Evolutionary conservation across 2,888 invertebrate species (phyloP), one percentile per base, ranked within the genome.

Genomic region (Orgyia antiqua): DNA sequence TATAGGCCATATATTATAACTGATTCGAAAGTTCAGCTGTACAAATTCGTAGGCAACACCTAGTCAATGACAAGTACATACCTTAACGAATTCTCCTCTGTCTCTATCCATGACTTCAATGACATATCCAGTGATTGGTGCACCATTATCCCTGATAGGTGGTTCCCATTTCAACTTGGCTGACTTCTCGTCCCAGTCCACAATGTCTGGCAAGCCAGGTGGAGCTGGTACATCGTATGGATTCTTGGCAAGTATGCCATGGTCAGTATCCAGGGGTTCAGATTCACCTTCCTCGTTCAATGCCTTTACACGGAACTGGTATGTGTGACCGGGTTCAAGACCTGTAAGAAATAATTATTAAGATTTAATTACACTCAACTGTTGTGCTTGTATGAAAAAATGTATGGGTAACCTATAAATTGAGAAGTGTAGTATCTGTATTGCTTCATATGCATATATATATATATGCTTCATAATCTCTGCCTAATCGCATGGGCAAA

Each of bases 301-400:
- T 4, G 99, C 99, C 64, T 95, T 96, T 0, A 99, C 97, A 36
- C 99, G 91, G 91, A 99, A 99, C 70, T 98, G 95, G 83, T 99
- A 99, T 39, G 97, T 95, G 73, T 96, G 95, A 46, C 96, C 96
- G 31, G 97, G 96, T 75, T 97, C 96, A 8, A 99, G 88, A 23
- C 97, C 98, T 75, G 76, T 66, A 1, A 27, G 10, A 18, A 10
- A 23, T 4, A 4, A 20, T n/a, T n/a, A n/a, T n/a, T n/a, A n/a
- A n/a, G n/a, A n/a, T n/a, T 17, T 17, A 17, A 17, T 17, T 17
- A 17, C 4, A 17, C 4, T 17, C 4, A 17, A 17, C 7, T 5
- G 4, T 17, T 17, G 4, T 17, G 17, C 17, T 17, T 17, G 4
- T 17, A 5, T 4, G 4, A 5, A 4, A 17, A 17, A 17, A 7